These are phyloP conservation scores for Drosophila niveifrons DNA, from an alignment of 2,888 invertebrate species.

Conservation along the genomic window DNA sequence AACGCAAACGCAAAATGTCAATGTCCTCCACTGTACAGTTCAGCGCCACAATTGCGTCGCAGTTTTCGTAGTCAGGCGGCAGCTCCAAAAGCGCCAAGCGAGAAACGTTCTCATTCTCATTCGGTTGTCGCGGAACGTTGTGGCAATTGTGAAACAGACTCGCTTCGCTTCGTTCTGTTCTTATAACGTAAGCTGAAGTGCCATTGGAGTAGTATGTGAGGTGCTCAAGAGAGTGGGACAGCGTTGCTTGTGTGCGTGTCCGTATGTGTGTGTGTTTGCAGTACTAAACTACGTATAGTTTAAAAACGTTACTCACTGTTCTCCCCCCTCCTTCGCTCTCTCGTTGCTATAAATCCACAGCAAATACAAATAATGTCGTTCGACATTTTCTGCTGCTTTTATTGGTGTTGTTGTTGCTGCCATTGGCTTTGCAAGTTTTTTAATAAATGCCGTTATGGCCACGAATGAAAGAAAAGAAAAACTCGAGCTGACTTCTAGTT, in stretches of 20 bases:
- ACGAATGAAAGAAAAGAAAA: slow-evolving; percentile 10
- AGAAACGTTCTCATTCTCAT: slow-evolving; percentile 31
- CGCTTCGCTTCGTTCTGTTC: slow-evolving; percentile 30
- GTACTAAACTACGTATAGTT: slow-evolving; percentile 45
- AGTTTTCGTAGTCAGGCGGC: slow-evolving; percentile 66
- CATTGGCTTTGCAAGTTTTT: slow-evolving; percentile 65
- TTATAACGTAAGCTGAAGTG: slow-evolving; percentile 56
- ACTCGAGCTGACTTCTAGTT: slow-evolving; percentile 39
- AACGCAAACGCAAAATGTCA: slow-evolving; percentile 84
- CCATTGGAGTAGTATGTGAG: slow-evolving; percentile 33
- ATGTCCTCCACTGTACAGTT: slow-evolving; percentile 83
- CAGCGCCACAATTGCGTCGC: slow-evolving; percentile 81
- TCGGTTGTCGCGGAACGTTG: slow-evolving; percentile 51
- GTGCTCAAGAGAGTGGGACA: slow-evolving; percentile 25
- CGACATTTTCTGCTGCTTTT: slow-evolving; percentile 30
- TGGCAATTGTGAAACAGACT: slow-evolving; percentile 67
- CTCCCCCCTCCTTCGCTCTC: too few species aligned
- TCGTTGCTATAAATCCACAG: slow-evolving; percentile 60
- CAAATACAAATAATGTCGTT: slow-evolving; percentile 68
- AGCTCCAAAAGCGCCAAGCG: slow-evolving; percentile 53
- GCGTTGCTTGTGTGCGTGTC: slow-evolving; percentile 9
- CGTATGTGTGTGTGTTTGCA: slow-evolving; percentile 28
- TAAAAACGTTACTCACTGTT: slow-evolving; percentile 43
- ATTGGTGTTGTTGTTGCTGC: slow-evolving; percentile 16
- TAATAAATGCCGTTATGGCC: slow-evolving; percentile 59